A percentile compares a stretch with the other conserved stretches of the same genome.
These are phyloP conservation scores for Kryptopterus vitreolus DNA, from an alignment of 2,797 vertebrate species.

Conservation along the genomic window DNA sequence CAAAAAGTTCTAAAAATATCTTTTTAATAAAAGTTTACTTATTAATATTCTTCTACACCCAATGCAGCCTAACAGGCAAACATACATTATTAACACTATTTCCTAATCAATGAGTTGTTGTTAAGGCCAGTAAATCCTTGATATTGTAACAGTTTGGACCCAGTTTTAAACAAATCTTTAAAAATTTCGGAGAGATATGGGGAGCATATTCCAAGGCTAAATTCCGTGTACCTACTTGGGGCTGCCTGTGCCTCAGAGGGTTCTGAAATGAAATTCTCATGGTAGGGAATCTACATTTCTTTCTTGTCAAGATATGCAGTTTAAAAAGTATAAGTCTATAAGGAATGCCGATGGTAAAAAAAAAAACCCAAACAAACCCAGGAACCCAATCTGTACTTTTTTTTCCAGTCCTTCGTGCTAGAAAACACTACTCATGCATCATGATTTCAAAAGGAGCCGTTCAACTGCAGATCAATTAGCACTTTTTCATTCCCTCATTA, in stretches of 20 bases:
- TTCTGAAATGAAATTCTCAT: slow-evolving; percentile 26
- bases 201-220: background rate
- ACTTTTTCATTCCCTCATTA: slow-evolving; percentile 16
- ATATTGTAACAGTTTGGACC: no score
- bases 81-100: no score
- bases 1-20: no score
- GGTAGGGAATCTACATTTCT: background rate
- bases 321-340: slow-evolving; percentile 13
- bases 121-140: no score
- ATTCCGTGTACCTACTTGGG: background rate
- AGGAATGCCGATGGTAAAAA: slow-evolving; percentile 13
- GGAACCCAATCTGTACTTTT: background rate
- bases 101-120: no score
- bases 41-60: no score
- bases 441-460: slow-evolving; percentile 13
- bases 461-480: slow-evolving; percentile 13
- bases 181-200: background rate
- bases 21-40: no score
- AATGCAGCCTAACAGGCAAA: no score
- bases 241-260: background rate
- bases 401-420: background rate
- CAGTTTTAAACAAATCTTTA: background rate
- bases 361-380: slow-evolving; percentile 1
- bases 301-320: background rate
- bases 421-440: background rate